Percentiles rank a stretch among this genome's conserved stretches.
Conservation (phyloP, 2,113 vertebrate genomes). For the Corythaeola cristata region DNA sequence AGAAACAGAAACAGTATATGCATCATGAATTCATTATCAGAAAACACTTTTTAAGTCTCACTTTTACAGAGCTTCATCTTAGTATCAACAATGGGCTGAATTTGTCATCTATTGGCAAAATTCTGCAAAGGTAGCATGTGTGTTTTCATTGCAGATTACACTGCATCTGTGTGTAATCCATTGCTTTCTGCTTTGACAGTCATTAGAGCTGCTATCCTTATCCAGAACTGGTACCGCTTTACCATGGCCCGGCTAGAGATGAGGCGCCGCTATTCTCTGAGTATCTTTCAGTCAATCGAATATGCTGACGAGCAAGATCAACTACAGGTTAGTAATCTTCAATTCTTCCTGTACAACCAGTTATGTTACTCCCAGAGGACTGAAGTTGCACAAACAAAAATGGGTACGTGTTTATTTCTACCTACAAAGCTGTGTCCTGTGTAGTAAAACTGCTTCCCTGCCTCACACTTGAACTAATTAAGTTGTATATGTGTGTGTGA, state of each 20-base stretch:
- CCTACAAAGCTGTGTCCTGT: background rate
- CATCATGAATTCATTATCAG: background rate
- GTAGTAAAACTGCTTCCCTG: background rate
- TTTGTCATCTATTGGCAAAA: background rate
- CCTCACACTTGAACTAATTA: background rate
- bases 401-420: background rate
- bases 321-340: slow-evolving; percentile 83
- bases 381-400: background rate
- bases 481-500: background rate
- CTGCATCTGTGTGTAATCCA: background rate
- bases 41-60: background rate
- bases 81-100: background rate
- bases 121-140: background rate
- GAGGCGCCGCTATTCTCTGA: slow-evolving; percentile 87
- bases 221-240: slow-evolving; percentile 94
- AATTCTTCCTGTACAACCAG: background rate
- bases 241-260: slow-evolving; percentile 86
- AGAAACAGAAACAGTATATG: background rate
- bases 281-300: slow-evolving; percentile 93
- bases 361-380: background rate
- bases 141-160: background rate
- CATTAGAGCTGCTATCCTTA: slow-evolving; percentile 87
- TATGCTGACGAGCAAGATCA: slow-evolving; percentile 95
- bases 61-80: background rate
- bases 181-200: slow-evolving; percentile 70